Conservation (phyloP, 2,113 vertebrate genomes). For the Cololabis saira region DNA sequence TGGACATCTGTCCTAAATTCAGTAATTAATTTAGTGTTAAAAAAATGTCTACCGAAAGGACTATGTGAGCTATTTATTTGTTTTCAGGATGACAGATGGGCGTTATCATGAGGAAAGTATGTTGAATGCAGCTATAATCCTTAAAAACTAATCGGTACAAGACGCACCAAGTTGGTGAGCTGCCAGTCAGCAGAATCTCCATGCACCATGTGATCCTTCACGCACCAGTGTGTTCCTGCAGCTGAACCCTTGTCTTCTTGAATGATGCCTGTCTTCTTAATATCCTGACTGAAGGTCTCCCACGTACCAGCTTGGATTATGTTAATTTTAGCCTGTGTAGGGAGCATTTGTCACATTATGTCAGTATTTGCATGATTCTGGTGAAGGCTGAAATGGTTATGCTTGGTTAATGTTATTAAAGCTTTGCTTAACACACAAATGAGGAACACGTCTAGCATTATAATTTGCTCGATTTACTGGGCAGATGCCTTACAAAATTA, state of each 20-base stretch:
- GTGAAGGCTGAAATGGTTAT: constrained; percentile 14
- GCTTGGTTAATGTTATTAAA: constrained; percentile 43
- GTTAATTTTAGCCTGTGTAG: constrained; percentile 48
- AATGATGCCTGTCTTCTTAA: constrained; percentile 47
- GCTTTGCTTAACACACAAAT: too few relatives aligned
- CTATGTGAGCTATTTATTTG: too few relatives aligned
- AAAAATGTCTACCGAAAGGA: too few relatives aligned
- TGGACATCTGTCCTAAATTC: too few relatives aligned
- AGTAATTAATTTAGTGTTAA: too few relatives aligned
- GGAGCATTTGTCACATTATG: constrained; percentile 12
- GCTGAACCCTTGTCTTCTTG: constrained; percentile 43
- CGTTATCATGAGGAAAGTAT: background rate
- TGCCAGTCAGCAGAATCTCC: constrained; percentile 40
- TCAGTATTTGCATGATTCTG: constrained; percentile 53
- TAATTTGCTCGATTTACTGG: too few relatives aligned
- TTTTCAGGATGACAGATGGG: too few relatives aligned
- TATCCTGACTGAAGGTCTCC: constrained; percentile 36
- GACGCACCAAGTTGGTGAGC: background rate
- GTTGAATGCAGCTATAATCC: constrained; percentile 4
- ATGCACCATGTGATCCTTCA: constrained; percentile 45
- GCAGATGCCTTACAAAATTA: too few relatives aligned
- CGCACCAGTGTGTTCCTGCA: constrained; percentile 30
- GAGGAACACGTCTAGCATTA: background rate
- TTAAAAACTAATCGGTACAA: constrained; percentile 2
- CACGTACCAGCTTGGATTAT: constrained; percentile 60